These are phyloP conservation scores for Nyleta sp. DNA, from an alignment of 2,888 invertebrate species.

Conservation along the genomic window DNA sequence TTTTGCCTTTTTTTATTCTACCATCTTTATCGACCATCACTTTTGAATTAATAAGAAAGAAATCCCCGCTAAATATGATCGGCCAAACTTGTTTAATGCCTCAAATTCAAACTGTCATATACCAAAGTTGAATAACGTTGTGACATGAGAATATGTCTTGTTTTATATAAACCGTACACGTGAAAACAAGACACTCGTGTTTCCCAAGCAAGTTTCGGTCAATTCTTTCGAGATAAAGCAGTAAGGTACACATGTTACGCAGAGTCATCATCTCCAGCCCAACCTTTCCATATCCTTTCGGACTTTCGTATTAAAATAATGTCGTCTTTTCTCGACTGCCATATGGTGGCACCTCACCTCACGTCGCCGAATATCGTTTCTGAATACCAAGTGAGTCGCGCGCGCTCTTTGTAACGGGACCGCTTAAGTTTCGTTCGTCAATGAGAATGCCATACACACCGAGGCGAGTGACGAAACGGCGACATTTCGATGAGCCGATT, in stretches of 20 bases:
- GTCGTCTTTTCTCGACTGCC: constrained; percentile 48
- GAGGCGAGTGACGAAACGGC: background rate
- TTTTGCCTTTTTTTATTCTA: too few relatives aligned
- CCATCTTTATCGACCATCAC: too few relatives aligned
- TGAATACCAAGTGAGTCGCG: constrained; percentile 55
- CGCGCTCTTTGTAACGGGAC: constrained; percentile 47
- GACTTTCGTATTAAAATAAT: constrained; percentile 56
- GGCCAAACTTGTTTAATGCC: background rate
- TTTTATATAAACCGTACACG: constrained; percentile 21
- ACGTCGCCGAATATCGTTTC: constrained; percentile 51
- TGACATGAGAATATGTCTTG: constrained; percentile 8
- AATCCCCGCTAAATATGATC: background rate
- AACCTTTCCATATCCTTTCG: constrained; percentile 27
- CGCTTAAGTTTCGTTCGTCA: constrained; percentile 21
- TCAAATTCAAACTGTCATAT: background rate
- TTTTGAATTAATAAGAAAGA: too few relatives aligned
- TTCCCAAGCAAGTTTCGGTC: constrained; percentile 36
- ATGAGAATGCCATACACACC: constrained; percentile 14
- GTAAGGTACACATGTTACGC: constrained; percentile 45
- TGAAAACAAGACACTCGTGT: constrained; percentile 34
- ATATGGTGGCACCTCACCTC: constrained; percentile 50
- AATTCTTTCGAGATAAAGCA: constrained; percentile 52
- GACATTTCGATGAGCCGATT: background rate
- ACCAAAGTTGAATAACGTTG: constrained; percentile 7
- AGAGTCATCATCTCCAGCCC: constrained; percentile 48